These are phyloP conservation scores for Cephus pygmeus DNA, from an alignment of 2,888 invertebrate genomes.

Conservation along the genomic window DNA sequence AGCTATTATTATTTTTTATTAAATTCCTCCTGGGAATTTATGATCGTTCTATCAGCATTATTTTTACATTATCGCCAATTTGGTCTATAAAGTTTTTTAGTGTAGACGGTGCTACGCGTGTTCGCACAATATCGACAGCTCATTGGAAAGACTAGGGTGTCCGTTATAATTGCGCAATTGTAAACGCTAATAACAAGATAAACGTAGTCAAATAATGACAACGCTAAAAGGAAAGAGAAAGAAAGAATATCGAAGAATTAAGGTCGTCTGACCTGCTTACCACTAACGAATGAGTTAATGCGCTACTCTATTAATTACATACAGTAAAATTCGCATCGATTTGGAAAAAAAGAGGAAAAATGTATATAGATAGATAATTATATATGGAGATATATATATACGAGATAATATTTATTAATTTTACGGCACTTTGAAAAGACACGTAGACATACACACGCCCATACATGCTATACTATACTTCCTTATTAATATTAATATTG, in stretches of 20 bases:
- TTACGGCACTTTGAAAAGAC: not conserved
- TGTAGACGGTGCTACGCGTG: not conserved
- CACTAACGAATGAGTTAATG: not conserved
- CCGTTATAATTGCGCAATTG: constrained; percentile 21
- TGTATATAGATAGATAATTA: constrained; percentile 48
- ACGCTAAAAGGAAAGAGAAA: constrained; percentile 26
- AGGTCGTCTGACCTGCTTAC: not conserved
- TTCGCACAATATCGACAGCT: constrained; percentile 21
- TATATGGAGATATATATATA: constrained; percentile 8
- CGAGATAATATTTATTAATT: constrained; percentile 2
- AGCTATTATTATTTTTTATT: constrained; percentile 17
- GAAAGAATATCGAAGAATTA: constrained; percentile 10
- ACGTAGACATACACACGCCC: not conserved
- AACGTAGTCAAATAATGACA: constrained; percentile 19
- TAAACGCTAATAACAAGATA: constrained; percentile 12
- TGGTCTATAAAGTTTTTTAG: not conserved
- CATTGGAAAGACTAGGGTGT: constrained; percentile 33
- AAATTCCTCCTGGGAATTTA: constrained; percentile 4
- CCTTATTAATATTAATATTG: not conserved
- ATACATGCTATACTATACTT: not conserved
- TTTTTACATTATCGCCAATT: not conserved
- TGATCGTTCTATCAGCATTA: not conserved
- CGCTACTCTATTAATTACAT: constrained; percentile 9
- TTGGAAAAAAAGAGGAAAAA: not conserved
- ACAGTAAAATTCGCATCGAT: constrained; percentile 34